These are phyloP conservation scores for Lepetodrilus schrolli DNA, from an alignment of 2,888 invertebrate genomes.

Conservation along the genomic window DNA sequence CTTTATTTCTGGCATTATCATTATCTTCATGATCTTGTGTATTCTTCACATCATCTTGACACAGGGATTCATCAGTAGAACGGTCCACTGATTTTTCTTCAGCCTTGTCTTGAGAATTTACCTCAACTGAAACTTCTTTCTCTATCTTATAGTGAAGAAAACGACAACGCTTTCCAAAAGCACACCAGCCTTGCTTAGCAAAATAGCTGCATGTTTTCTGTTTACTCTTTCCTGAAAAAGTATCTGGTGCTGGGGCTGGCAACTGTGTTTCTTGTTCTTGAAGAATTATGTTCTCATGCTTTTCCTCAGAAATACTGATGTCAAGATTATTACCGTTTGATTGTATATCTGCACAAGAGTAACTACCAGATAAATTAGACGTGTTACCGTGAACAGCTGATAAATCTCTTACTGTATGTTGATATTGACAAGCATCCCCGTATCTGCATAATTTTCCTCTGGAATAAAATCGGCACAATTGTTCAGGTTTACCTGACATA, in stretches of 20 bases:
- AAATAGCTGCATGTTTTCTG: constrained; percentile 43
- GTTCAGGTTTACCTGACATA: constrained; percentile 22
- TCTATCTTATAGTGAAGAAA: constrained; percentile 40
- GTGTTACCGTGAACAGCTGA: neutral
- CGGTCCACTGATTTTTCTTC: neutral
- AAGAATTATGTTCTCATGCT: neutral
- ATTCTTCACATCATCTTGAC: neutral
- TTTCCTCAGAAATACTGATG: neutral
- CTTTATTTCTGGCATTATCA: neutral
- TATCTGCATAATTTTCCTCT: constrained; percentile 40
- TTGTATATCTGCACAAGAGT: no score
- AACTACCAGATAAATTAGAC: no score
- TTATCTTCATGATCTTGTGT: neutral
- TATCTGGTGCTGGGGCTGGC: neutral
- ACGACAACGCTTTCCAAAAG: constrained; percentile 46
- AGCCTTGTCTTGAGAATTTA: constrained; percentile 16
- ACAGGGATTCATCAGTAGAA: constrained; percentile 17
- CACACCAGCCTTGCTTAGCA: constrained; percentile 33
- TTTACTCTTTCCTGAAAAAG: no score
- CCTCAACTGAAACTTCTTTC: neutral
- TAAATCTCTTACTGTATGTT: constrained; percentile 34
- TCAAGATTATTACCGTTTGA: neutral
- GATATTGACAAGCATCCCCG: constrained; percentile 50
- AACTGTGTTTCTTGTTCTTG: neutral
- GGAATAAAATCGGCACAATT: constrained; percentile 31